These are phyloP conservation scores for Temnopleurus reevesii DNA, from an alignment of 53 echinoderm and acorn worm species.

Conservation along the genomic window DNA sequence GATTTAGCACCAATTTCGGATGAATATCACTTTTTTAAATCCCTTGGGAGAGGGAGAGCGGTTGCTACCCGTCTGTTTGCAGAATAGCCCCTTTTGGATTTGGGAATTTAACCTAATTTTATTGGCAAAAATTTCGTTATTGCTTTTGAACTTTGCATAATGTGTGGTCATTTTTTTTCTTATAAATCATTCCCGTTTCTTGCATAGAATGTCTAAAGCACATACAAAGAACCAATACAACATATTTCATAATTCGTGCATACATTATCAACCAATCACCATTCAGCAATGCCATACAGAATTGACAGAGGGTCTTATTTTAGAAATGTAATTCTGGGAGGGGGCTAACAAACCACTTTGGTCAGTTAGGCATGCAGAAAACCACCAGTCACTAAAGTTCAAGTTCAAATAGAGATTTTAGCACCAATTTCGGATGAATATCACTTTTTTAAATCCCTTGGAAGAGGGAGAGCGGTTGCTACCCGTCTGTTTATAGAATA, in stretches of 20 bases:
- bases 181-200: too few relatives aligned
- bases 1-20: background rate
- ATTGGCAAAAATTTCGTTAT: background rate
- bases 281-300: too few relatives aligned
- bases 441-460: background rate
- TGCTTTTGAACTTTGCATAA: background rate
- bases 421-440: background rate
- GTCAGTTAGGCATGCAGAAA: background rate
- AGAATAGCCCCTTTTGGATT: too few relatives aligned
- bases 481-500: too few relatives aligned
- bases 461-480: too few relatives aligned
- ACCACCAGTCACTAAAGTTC: background rate
- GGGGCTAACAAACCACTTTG: background rate
- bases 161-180: background rate
- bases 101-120: too few relatives aligned
- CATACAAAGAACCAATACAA: too few relatives aligned
- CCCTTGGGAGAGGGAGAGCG: background rate
- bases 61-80: too few relatives aligned
- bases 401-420: conserved; percentile 25
- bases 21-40: background rate
- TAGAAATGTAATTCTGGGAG: background rate
- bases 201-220: too few relatives aligned
- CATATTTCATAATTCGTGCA: too few relatives aligned
- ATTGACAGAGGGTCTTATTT: background rate
- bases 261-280: too few relatives aligned